A percentile compares a stretch with the other conserved stretches of the same genome.
Evolutionary conservation across 2,888 invertebrate genomes (phyloP).

Genomic region (Alloplasta piceator): DNA sequence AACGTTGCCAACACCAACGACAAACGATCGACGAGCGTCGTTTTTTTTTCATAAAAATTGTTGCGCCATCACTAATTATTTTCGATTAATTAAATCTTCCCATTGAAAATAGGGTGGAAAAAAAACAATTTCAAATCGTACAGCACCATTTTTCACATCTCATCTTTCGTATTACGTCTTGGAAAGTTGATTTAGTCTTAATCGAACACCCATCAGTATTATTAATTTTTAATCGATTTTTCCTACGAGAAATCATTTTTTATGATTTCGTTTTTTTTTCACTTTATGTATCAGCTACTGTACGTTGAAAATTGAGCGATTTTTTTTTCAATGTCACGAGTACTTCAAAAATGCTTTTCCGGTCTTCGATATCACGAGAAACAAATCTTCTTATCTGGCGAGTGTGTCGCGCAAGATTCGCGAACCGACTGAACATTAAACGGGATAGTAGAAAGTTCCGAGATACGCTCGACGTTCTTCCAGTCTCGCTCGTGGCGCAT

Average conservation of each 20-base stretch:
- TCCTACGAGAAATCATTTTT: conserved; percentile 12
- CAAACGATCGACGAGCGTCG: conserved; percentile 51
- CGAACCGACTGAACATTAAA: conserved; percentile 70
- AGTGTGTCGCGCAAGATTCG: conserved; percentile 67
- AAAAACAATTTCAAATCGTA: background rate
- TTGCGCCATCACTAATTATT: conserved; percentile 1
- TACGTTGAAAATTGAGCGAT: conserved; percentile 14
- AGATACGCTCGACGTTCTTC: conserved; percentile 50
- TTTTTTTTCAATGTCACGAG: conserved; percentile 57
- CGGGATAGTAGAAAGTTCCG: conserved; percentile 56
- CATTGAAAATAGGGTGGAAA: background rate
- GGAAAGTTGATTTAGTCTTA: background rate
- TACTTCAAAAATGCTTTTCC: background rate
- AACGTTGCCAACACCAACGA: conserved; percentile 23
- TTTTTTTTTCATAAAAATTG: conserved; percentile 6
- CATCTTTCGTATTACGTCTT: background rate
- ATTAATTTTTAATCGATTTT: conserved; percentile 18
- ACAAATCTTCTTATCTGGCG: conserved; percentile 1
- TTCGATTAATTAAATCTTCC: conserved; percentile 12
- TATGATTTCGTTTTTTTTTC: conserved; percentile 26
- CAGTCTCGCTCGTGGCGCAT: conserved; percentile 53
- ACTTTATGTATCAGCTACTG: conserved; percentile 11
- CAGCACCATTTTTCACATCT: background rate
- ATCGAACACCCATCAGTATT: background rate
- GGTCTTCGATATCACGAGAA: conserved; percentile 1